These are phyloP conservation scores for Pocillopora grandis DNA, from an alignment of 92 coral and sea anemone genomes.

Conservation along the genomic window DNA sequence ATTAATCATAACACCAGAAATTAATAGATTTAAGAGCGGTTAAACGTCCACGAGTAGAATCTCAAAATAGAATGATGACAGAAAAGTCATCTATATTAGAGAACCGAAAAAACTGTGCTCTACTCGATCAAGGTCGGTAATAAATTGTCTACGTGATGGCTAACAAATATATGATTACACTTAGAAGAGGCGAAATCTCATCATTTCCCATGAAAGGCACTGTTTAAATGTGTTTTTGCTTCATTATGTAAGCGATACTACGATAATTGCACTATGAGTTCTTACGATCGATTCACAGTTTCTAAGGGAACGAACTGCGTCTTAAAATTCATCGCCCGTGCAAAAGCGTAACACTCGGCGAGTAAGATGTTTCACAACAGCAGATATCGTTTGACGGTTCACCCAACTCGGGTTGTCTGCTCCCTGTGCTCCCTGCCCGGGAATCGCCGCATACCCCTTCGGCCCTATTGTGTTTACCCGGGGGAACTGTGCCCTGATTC, in stretches of 20 bases:
- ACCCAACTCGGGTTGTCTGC: constrained; percentile 11
- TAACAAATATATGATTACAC: constrained; percentile 16
- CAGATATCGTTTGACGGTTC: constrained; percentile 21
- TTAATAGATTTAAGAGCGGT: not conserved
- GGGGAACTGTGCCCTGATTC: constrained; percentile 7
- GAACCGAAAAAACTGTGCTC: not conserved
- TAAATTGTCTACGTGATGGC: constrained; percentile 12
- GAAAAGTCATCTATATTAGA: not conserved
- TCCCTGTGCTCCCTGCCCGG: constrained; percentile 27
- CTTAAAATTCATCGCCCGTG: not conserved
- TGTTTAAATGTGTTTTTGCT: constrained; percentile 35
- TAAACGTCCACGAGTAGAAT: not conserved
- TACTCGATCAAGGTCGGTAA: not conserved
- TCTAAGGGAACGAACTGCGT: constrained; percentile 10
- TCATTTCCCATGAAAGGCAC: constrained; percentile 33
- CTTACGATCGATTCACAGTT: constrained; percentile 17
- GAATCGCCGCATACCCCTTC: constrained; percentile 12
- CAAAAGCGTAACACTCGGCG: not conserved
- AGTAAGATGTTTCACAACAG: constrained; percentile 18
- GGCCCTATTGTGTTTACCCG: constrained; percentile 27
- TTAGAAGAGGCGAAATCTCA: constrained; percentile 16
- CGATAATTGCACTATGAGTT: constrained; percentile 18
- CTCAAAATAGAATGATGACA: not conserved
- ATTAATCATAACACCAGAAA: not conserved
- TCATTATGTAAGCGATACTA: constrained; percentile 49